Conservation (phyloP, 2,797 vertebrate species). For the Hoplostethus mediterraneus region DNA sequence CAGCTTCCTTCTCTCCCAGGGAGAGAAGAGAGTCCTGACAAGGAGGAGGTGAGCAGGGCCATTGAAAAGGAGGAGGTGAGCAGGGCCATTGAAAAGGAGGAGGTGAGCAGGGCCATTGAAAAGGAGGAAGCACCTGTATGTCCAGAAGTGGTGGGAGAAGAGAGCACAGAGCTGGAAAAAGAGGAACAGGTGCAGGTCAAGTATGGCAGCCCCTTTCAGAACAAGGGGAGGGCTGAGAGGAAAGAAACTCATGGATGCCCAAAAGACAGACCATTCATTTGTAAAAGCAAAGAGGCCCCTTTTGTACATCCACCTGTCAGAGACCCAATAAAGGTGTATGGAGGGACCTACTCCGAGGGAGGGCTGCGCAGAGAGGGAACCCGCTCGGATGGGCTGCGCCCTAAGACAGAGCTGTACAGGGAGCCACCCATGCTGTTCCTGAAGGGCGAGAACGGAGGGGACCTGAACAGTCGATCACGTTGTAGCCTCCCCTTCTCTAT, state of each 20-base stretch:
- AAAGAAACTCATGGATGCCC: slow-evolving; percentile 58
- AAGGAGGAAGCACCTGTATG: slow-evolving; percentile 53
- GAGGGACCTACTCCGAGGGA: slow-evolving; percentile 64
- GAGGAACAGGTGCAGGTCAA: slow-evolving; percentile 65
- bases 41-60: slow-evolving; percentile 58
- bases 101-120: slow-evolving; percentile 51
- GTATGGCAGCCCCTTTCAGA: slow-evolving; percentile 62
- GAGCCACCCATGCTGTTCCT: slow-evolving; percentile 77
- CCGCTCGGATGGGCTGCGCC: slow-evolving; percentile 73
- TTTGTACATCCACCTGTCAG: slow-evolving; percentile 62
- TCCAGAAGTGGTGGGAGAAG: slow-evolving; percentile 48
- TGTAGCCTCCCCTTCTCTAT: slow-evolving; percentile 77
- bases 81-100: slow-evolving; percentile 59
- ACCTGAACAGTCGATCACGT: slow-evolving; percentile 70
- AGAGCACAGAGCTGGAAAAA: slow-evolving; percentile 53
- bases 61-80: slow-evolving; percentile 57
- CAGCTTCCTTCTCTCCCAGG: slow-evolving; percentile 65
- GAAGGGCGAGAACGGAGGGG: slow-evolving; percentile 76
- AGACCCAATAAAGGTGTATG: slow-evolving; percentile 75
- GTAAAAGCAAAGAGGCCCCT: slow-evolving; percentile 67
- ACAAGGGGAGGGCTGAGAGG: slow-evolving; percentile 53
- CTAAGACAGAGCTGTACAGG: slow-evolving; percentile 80
- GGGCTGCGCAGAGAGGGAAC: slow-evolving; percentile 73
- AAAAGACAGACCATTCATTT: slow-evolving; percentile 51
- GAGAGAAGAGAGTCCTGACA: slow-evolving; percentile 75